Conservation (phyloP, 2,797 vertebrate species). For the Distichodus sexfasciatus region DNA sequence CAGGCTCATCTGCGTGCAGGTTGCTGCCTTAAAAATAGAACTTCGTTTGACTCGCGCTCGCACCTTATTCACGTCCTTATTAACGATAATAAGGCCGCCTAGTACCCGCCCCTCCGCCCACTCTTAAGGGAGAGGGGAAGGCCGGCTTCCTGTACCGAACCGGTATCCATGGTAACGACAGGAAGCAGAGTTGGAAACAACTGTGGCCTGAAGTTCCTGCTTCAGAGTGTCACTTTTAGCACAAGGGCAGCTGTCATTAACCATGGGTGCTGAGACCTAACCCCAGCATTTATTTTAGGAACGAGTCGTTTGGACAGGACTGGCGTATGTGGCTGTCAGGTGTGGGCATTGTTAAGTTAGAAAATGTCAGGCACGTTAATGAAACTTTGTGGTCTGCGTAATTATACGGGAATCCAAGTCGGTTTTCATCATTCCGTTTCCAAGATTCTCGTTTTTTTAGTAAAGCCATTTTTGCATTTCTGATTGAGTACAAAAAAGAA, state of each 20-base stretch:
- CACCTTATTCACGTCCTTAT: not conserved
- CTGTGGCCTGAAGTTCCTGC: conserved; percentile 48
- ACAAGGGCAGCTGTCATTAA: conserved; percentile 35
- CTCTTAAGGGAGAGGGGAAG: conserved; percentile 48
- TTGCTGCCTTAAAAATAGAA: too few species aligned
- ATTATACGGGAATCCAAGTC: too few species aligned
- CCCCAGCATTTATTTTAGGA: conserved; percentile 20
- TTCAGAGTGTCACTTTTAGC: conserved; percentile 38
- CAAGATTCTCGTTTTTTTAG: too few species aligned
- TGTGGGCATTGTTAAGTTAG: not conserved
- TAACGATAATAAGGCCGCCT: conserved; percentile 28
- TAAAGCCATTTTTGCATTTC: too few species aligned
- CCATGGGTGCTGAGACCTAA: conserved; percentile 10
- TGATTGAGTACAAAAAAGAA: not conserved
- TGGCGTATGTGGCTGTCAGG: too few species aligned
- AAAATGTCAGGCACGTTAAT: too few species aligned
- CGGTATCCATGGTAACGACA: conserved; percentile 48
- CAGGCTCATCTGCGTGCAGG: too few species aligned
- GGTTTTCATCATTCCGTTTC: too few species aligned
- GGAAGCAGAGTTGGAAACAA: conserved; percentile 54
- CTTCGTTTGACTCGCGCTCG: too few species aligned
- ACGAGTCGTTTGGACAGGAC: not conserved
- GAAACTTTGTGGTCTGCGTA: too few species aligned
- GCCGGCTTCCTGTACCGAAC: conserved; percentile 50
- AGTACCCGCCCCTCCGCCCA: conserved; percentile 34